Percentiles rank a stretch among this genome's conserved stretches.
phyloP scores from a whole-genome alignment of 2,888 invertebrate genomes.

The Volucella inanis region DNA sequence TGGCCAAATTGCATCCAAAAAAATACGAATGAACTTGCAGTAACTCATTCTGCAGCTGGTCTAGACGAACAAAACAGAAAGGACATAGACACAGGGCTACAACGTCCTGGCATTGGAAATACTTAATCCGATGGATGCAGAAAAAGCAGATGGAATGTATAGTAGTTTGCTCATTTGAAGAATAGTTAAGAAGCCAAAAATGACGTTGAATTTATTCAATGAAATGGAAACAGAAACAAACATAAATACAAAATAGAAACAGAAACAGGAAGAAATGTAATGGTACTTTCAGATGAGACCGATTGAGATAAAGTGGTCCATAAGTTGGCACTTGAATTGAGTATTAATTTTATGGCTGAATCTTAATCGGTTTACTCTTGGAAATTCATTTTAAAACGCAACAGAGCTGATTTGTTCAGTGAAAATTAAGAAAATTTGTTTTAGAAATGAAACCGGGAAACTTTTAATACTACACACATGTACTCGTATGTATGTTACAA shows the following conservation, averaged over 20 bases:
- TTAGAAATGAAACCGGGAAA: too few species aligned
- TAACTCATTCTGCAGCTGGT: conserved; percentile 53
- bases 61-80: neutral
- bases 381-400: neutral
- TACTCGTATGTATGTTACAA: too few species aligned
- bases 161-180: conserved; percentile 63
- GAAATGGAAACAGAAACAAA: conserved; percentile 1
- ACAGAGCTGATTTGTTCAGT: neutral
- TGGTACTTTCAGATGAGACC: conserved; percentile 13
- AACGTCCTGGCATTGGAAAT: too few species aligned
- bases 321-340: conserved; percentile 38
- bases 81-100: too few species aligned
- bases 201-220: conserved; percentile 61
- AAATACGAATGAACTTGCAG: conserved; percentile 53
- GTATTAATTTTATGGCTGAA: conserved; percentile 18
- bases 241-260: neutral
- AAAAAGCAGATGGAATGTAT: conserved; percentile 24
- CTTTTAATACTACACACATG: too few species aligned
- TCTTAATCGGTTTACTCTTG: conserved; percentile 34
- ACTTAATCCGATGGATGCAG: neutral
- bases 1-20: conserved; percentile 65
- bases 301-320: conserved; percentile 45
- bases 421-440: too few species aligned
- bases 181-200: conserved; percentile 56
- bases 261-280: conserved; percentile 13